Base-by-base conservation (phyloP, 2,797 vertebrate genomes). In the Leptodactylus fallax region DNA sequence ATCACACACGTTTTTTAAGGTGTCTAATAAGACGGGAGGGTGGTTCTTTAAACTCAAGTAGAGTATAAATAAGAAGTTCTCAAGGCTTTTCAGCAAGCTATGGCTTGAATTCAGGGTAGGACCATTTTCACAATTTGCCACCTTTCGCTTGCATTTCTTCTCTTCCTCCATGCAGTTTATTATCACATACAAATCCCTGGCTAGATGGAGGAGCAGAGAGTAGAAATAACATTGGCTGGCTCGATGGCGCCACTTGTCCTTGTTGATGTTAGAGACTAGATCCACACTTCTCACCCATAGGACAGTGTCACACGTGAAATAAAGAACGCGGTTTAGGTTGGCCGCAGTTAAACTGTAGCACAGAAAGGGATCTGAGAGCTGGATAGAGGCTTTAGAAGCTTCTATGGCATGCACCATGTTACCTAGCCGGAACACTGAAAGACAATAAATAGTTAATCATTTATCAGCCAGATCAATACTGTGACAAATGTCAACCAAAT, bases 361-460 rank as follows among this genome's bases (percentile, higher is more conserved):
- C 82, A 97, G 95, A 89, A 97, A 92, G 7, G 93, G 92, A 84
- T 97, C 95, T 0, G 96, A 90, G 90, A 97, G 93, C 4, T 87
- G 92, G 45, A 96, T 51, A 55, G 94, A 94, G 89, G 93, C 95
- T 91, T 93, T 95, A 58, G 96, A 96, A 16, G 97, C 96, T 87
- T 97, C 94, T 49, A 99, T 87, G 56, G 97, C 96, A 1, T 96
- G 97, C 19, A 97, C 90, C 77, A 94, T 91, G 60, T 97, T 99
- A 84, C 98, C 98, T 67, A 99, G 95, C 56, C 97, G 95, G 92
- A 99, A 94, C 94, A 98, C 98, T 99, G 95, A 92, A 94, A 95
- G 91, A 92, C 88, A 95, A 74, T 1, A 81, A 91, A 90, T 25
- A 36, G 55, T 81, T 93, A 87, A 92, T 84, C 0, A 58, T 0